Percentiles rank a stretch among this genome's conserved stretches.
These are phyloP conservation scores for Percopsis transmontana DNA, from an alignment of 2,113 vertebrate genomes.

Conservation along the genomic window DNA sequence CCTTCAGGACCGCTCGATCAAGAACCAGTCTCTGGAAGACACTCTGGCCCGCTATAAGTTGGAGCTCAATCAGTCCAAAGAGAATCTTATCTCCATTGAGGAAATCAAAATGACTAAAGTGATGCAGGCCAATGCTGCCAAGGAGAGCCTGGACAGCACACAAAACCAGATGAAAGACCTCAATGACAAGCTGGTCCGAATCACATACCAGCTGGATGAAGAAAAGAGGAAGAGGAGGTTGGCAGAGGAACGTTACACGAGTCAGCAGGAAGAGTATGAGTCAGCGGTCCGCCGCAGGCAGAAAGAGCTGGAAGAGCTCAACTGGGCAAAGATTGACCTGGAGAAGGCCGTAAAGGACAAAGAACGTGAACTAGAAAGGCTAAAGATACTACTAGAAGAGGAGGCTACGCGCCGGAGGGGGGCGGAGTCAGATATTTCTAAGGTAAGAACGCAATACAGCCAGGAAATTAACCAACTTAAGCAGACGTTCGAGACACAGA, in stretches of 20 bases:
- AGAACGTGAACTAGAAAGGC: slow-evolving; percentile 92
- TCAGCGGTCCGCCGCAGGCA: slow-evolving; percentile 86
- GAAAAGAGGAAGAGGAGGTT: slow-evolving; percentile 90
- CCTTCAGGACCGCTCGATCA: slow-evolving; percentile 82
- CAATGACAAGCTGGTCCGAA: slow-evolving; percentile 86
- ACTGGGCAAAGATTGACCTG: slow-evolving; percentile 88
- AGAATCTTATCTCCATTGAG: slow-evolving; percentile 84
- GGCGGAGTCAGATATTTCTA: slow-evolving; percentile 90
- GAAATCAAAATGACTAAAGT: slow-evolving; percentile 85
- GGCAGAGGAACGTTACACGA: slow-evolving; percentile 90
- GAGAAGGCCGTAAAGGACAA: slow-evolving; percentile 96
- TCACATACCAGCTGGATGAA: slow-evolving; percentile 90
- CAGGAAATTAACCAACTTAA: slow-evolving; percentile 92
- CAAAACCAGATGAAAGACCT: slow-evolving; percentile 87
- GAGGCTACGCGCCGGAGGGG: slow-evolving; percentile 85
- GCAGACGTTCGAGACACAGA: slow-evolving; percentile 90
- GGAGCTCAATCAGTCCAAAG: slow-evolving; percentile 85
- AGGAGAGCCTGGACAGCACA: slow-evolving; percentile 87
- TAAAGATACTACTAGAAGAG: slow-evolving; percentile 89
- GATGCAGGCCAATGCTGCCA: slow-evolving; percentile 80
- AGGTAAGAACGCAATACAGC: slow-evolving; percentile 93
- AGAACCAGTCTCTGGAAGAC: slow-evolving; percentile 90
- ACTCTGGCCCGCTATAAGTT: slow-evolving; percentile 82
- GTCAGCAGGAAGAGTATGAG: slow-evolving; percentile 92
- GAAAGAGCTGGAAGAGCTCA: slow-evolving; percentile 89